Conservation (phyloP, 1,140 invertebrate genomes). For the Eufriesea mexicana region DNA sequence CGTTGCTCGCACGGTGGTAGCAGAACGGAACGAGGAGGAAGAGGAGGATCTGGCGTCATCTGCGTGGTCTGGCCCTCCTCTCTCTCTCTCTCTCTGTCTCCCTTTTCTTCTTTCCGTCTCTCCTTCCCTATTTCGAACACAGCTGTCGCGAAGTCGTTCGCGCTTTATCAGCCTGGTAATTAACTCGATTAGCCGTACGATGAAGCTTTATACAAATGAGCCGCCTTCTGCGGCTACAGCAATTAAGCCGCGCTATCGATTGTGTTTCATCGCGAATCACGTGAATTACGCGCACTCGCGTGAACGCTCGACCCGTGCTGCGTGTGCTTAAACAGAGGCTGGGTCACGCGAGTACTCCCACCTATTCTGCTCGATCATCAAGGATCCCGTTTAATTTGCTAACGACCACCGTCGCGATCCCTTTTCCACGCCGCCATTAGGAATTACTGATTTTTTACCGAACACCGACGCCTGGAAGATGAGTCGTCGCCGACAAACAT, state of each 20-base stretch:
- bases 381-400: constrained; percentile 42
- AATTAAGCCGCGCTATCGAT: constrained; percentile 62
- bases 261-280: constrained; percentile 52
- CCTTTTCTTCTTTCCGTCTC: not conserved
- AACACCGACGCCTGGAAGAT: too few relatives aligned
- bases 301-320: constrained; percentile 16
- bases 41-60: constrained; percentile 67
- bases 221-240: constrained; percentile 37
- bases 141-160: constrained; percentile 52
- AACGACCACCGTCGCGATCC: not conserved
- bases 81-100: not conserved
- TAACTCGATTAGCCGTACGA: constrained; percentile 64
- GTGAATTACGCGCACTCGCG: constrained; percentile 43
- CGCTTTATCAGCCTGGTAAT: constrained; percentile 60
- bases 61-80: constrained; percentile 41
- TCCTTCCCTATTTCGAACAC: not conserved
- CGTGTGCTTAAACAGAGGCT: constrained; percentile 11
- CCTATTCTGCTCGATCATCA: not conserved
- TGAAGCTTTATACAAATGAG: constrained; percentile 56
- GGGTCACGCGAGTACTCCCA: constrained; percentile 24
- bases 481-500: too few relatives aligned
- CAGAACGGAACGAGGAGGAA: not conserved
- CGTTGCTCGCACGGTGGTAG: constrained; percentile 14
- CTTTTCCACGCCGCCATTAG: constrained; percentile 20
- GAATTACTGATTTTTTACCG: constrained; percentile 36